A percentile compares a stretch with the other conserved stretches of the same genome.
phyloP scores from a whole-genome alignment of 2,113 vertebrate genomes.

The Neopipo cinnamomea region DNA sequence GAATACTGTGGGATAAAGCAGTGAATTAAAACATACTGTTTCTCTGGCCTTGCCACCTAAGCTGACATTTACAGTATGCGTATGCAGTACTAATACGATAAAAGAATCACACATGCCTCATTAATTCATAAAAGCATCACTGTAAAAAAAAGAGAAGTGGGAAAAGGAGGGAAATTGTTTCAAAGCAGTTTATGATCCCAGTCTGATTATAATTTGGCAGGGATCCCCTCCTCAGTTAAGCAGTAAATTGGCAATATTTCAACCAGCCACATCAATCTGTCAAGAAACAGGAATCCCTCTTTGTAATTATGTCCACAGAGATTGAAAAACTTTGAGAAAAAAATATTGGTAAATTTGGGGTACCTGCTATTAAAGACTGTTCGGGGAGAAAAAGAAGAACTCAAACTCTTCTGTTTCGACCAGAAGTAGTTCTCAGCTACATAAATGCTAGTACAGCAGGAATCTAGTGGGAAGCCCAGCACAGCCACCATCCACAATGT shows the following conservation, averaged over 20 bases:
- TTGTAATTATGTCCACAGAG: neutral
- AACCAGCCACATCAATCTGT: neutral
- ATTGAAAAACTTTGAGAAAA: neutral
- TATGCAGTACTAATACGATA: neutral
- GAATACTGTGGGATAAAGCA: neutral
- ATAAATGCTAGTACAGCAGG: neutral
- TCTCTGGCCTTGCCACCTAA: neutral
- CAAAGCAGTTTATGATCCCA: neutral
- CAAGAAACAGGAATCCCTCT: neutral
- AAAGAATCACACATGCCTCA: neutral
- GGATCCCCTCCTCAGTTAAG: neutral
- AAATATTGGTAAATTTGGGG: neutral
- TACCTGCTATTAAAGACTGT: neutral
- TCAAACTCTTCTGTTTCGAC: neutral
- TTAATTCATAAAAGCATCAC: neutral
- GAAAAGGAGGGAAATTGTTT: neutral
- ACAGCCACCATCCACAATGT: neutral
- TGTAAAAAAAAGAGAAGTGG: neutral
- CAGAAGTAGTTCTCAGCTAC: neutral
- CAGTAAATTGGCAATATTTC: neutral
- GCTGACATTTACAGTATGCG: neutral
- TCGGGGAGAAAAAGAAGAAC: neutral
- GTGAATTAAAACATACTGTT: neutral
- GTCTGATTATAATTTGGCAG: neutral
- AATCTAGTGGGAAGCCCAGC: neutral